These are phyloP conservation scores for Hirtodrosophila trivittata DNA, from an alignment of 2,888 invertebrate genomes.

Conservation along the genomic window DNA sequence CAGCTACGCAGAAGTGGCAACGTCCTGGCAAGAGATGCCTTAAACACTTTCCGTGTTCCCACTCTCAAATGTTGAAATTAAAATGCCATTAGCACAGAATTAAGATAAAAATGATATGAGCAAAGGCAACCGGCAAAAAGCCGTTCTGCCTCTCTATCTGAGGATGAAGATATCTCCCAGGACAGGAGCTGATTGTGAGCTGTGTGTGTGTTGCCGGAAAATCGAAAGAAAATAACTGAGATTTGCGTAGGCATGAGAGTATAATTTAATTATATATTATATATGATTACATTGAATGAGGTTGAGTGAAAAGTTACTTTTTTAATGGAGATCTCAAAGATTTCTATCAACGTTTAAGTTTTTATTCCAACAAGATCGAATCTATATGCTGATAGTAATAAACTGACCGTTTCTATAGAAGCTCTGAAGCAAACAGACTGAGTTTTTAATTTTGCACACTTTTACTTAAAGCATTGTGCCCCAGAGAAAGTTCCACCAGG, in stretches of 20 bases:
- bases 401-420: too few relatives aligned
- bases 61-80: conserved; percentile 54
- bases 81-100: conserved; percentile 64
- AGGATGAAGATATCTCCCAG: conserved; percentile 14
- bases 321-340: too few relatives aligned
- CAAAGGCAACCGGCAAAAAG: conserved; percentile 9
- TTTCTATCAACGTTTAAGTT: too few relatives aligned
- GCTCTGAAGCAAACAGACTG: conserved; percentile 32
- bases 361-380: too few relatives aligned
- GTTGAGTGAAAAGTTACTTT: too few relatives aligned
- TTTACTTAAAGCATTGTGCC: conserved; percentile 50
- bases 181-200: conserved; percentile 18
- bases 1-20: conserved; percentile 12
- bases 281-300: too few relatives aligned
- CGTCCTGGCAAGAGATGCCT: conserved; percentile 19
- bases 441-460: conserved; percentile 36
- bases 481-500: conserved; percentile 41
- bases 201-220: neutral
- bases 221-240: neutral
- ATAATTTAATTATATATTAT: too few relatives aligned
- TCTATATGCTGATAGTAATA: too few relatives aligned
- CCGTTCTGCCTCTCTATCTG: too few relatives aligned
- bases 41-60: conserved; percentile 20
- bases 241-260: too few relatives aligned
- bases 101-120: conserved; percentile 53